phyloP scores from a whole-genome alignment of 2,888 invertebrate genomes.

The Tiliacea citrago region DNA sequence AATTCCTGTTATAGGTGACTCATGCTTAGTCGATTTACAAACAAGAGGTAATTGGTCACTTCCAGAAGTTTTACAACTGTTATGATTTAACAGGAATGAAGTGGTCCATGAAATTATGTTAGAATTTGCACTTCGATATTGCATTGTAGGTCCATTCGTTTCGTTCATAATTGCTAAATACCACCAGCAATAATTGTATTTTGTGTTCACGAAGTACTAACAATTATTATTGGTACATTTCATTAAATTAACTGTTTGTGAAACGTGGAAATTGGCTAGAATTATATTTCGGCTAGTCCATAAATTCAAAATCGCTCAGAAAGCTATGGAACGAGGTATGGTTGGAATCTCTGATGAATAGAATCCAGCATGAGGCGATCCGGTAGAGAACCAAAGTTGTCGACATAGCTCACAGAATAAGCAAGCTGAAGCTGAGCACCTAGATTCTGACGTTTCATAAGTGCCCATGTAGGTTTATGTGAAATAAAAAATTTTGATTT shows the following conservation, averaged over 20 bases:
- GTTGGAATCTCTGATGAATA: too few species aligned
- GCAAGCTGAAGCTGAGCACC: too few species aligned
- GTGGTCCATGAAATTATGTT: constrained; percentile 81
- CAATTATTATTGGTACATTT: neutral
- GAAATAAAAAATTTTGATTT: too few species aligned
- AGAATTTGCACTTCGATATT: constrained; percentile 77
- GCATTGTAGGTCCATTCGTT: constrained; percentile 71
- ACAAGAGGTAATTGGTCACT: constrained; percentile 5
- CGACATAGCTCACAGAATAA: too few species aligned
- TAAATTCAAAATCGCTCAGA: too few species aligned
- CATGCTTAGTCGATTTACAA: too few species aligned
- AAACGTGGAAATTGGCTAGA: neutral
- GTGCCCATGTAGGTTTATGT: too few species aligned
- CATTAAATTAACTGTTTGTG: neutral
- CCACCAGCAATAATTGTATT: neutral
- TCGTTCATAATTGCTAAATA: constrained; percentile 66
- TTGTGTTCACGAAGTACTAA: neutral
- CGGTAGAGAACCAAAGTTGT: too few species aligned
- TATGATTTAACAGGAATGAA: constrained; percentile 75
- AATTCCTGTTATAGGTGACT: too few species aligned
- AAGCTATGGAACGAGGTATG: too few species aligned
- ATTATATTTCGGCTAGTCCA: neutral
- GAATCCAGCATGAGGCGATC: too few species aligned
- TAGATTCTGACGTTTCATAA: too few species aligned
- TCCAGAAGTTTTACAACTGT: constrained; percentile 64